These are phyloP conservation scores for Knipowitschia caucasica DNA, from an alignment of 2,797 vertebrate genomes.

Conservation along the genomic window DNA sequence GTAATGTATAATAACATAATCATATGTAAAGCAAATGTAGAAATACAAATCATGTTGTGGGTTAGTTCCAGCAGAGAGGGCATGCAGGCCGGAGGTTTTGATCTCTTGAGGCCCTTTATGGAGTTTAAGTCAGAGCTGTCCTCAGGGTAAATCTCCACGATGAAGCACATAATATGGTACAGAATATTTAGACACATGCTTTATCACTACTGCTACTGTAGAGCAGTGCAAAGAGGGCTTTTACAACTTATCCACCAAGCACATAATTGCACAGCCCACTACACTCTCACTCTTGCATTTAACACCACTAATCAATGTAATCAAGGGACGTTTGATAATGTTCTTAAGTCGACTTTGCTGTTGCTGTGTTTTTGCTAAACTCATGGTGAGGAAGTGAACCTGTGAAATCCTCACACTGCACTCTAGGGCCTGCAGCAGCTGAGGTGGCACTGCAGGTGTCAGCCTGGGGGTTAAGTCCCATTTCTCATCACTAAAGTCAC, in stretches of 20 bases:
- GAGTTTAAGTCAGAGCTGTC: slow-evolving; percentile 23
- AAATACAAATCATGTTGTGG: slow-evolving; percentile 68
- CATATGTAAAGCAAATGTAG: slow-evolving; percentile 75
- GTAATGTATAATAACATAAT: slow-evolving; percentile 70
- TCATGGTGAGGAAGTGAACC: slow-evolving; percentile 19
- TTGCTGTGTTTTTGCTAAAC: slow-evolving; percentile 13
- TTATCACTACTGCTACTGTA: slow-evolving; percentile 17
- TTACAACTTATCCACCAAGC: slow-evolving; percentile 64
- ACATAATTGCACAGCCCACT: slow-evolving; percentile 61
- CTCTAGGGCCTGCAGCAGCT: slow-evolving; percentile 35
- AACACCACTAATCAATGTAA: slow-evolving; percentile 54
- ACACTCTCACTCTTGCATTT: slow-evolving; percentile 41
- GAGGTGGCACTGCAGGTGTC: slow-evolving; percentile 48
- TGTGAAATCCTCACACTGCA: slow-evolving; percentile 32
- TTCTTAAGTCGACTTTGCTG: slow-evolving; percentile 33
- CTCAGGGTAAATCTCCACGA: slow-evolving; percentile 25
- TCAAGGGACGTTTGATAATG: slow-evolving; percentile 27
- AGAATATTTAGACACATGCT: slow-evolving; percentile 10
- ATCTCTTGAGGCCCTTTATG: slow-evolving; percentile 28
- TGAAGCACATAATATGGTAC: slow-evolving; percentile 26
- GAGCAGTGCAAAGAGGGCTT: slow-evolving; percentile 50
- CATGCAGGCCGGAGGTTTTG: slow-evolving; percentile 17
- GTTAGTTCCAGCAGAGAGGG: slow-evolving; percentile 36
- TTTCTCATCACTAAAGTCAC: slow-evolving; percentile 58
- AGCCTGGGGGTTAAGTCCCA: slow-evolving; percentile 51